Evolutionary conservation across 2,888 invertebrate species (phyloP), one percentile per base, ranked within the genome.

Genomic region (Sabatieria punctata): DNA sequence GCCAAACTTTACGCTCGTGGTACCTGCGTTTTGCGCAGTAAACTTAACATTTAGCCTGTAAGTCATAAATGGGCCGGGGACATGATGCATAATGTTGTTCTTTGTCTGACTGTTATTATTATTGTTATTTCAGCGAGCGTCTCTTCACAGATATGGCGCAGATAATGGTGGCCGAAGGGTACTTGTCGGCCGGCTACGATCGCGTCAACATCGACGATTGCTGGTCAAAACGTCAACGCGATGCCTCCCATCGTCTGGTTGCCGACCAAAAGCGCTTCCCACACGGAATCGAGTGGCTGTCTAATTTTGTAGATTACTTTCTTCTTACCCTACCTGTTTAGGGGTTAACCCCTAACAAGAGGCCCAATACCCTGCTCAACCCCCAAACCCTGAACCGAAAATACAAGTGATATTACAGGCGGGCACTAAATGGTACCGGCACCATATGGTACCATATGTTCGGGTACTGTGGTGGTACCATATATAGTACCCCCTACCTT

Each of bases 101-200:
- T 6, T 21, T 6, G 6, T 22, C 23, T 15, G 24, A 4, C n/a
- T 21, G 21, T 15, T 23, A 11, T 26, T 6, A 2, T n/a, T 4
- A n/a, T 30, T 13, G 2, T 21, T 22, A 2, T 44, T 48, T 40
- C 25, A 52, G 86, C 64, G 86, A 86, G 66, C 77, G 79, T 48
- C 74, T 88, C 26, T 86, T 86, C 70, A 78, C 82, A 53, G 82
- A 83, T 50, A 86, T 86, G 85, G 75, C 85, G 15, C 85, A 88
- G 66, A 76, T 84, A 56, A 74, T 88, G 52, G 80, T 46, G 15
- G 35, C 22, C 2, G 88, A 88, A 67, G 91, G 91, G 13, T 91
- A 86, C 66, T 80, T 81, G 8, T 78, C 77, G 4, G 82, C 71
- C 1, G 91, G 91, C 21, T 93, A 91, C 67, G 79, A 86, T 67